A percentile compares a stretch with the other conserved stretches of the same genome.
These are phyloP conservation scores for Thermophis baileyi DNA, from an alignment of 2,113 vertebrate genomes.

Conservation along the genomic window DNA sequence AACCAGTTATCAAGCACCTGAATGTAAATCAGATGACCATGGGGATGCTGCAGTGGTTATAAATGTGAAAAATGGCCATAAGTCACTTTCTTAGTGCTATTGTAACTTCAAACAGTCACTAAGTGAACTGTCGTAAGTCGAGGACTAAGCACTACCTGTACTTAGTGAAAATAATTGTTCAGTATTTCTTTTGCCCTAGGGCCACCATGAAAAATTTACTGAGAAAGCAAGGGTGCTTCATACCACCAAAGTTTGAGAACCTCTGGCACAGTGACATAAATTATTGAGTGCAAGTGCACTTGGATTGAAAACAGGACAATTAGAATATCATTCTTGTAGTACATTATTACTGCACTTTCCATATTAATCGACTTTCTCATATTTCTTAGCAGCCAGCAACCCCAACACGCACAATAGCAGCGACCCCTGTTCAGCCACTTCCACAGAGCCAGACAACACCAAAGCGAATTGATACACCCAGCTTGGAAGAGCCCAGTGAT, in stretches of 20 bases:
- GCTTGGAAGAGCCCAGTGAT: constrained; percentile 97
- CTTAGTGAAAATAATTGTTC: neutral
- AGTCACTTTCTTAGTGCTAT: neutral
- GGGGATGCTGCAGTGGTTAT: neutral
- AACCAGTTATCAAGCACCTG: neutral
- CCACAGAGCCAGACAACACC: constrained; percentile 95
- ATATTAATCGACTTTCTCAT: constrained; percentile 20
- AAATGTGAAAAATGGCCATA: too few relatives aligned
- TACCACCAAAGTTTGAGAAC: neutral
- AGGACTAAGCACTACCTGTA: neutral
- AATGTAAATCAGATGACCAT: neutral
- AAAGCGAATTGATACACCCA: constrained; percentile 96
- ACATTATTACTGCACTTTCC: neutral
- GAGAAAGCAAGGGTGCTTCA: neutral
- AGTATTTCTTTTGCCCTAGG: neutral
- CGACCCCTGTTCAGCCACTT: constrained; percentile 89
- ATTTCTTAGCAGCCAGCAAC: constrained; percentile 85
- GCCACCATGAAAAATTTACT: neutral
- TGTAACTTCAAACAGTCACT: neutral
- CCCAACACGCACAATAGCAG: constrained; percentile 95
- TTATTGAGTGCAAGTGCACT: neutral
- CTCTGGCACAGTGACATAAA: neutral
- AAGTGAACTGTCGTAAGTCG: neutral
- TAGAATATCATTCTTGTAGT: neutral
- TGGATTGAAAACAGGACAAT: neutral